Base-by-base conservation (phyloP, 2,797 vertebrate species). In the Dipus sagitta region DNA sequence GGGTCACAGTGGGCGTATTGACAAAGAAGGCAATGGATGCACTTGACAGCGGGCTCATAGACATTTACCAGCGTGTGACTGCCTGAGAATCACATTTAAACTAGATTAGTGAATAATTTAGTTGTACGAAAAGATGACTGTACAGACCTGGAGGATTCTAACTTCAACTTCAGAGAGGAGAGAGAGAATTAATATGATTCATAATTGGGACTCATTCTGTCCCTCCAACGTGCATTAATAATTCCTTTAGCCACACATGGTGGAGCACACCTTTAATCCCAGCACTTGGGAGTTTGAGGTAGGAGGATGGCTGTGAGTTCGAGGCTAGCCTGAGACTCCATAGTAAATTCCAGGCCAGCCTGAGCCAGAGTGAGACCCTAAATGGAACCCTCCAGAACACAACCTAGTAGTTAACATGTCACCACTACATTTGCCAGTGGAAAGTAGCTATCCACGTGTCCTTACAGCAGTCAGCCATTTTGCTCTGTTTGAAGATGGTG, bases 391-490 rank as follows among this genome's bases (percentile, higher is more conserved):
- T 11, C 47, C 47, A 9, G 11, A 47, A 47, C 47, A 47, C 47
- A 47, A 10, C 1, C 6, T 47, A 47, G 47, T 47, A 47, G 11
- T 88, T 24, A 85, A 94, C 74, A 80, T 90, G 58, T n/a, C 13
- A 75, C 24, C 38, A 26, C 7, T 18, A 4, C 23, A 24, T 82
- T 92, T 92, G 23, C 79, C 80, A 80, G 77, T 68, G 74, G 60
- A 89, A 84, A 34, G 42, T 80, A 81, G 81, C 68, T 79, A 38
- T 85, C 58, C 65, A 30, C 34, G 81, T 9, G n/a, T 77, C 15
- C 75, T 65, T 42, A 84, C 15, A 54, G 64, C 58, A 34, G 24
- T 15, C n/a, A 72, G 60, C 18, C 67, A 5, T 64, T 90, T 77
- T 76, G 7, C 21, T 83, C 18, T 54, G 60, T 85, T 88, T 92